Evolutionary conservation across 2,888 invertebrate species (phyloP), one percentile per base, ranked within the genome.

Genomic region (Carcina quercana): DNA sequence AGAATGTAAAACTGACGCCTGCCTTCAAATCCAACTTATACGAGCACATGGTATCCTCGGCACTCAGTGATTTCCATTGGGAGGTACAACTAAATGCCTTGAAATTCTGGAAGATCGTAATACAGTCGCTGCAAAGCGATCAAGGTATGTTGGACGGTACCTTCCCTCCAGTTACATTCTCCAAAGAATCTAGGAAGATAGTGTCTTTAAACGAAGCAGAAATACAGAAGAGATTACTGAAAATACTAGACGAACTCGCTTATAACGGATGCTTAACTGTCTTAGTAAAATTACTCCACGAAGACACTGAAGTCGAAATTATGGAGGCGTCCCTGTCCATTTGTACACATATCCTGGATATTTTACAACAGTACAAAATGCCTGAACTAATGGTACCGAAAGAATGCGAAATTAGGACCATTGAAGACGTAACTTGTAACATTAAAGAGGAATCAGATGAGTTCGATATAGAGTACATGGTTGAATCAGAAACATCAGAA

Each of bases 101-200:
- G 1, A 78, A 85, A 35, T 94, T 91, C 53, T 94, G 94, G 93
- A 85, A 86, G 32, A 73, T 86, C 7, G 89, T 91, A 13, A 89
- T 92, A 25, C 79, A 86, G 13, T 85, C 86, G 0, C 86, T 88
- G 31, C 70, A 93, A 5, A 85, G 83, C 0, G 87, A 92, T 51
- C 93, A 93, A 68, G 94, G 94, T n/a, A 92, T 94, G 91, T 86
- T 94, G 7, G 93, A 94, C 55, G 92, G 92, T 0, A 86, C 78
- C 0, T 94, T 94, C 63, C 94, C 94, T 0, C 87, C 86, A 0
- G 89, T 93, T 0, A 93, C 93, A 0, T 94, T 94, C 61, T 93
- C 93, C 0, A 91, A 88, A 53, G 91, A 92, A 61, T 83, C 90
- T 3, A 86, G 89, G 35, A 94, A 94, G 70, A 94, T 94, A 12